phyloP scores from a whole-genome alignment of 2,888 invertebrate genomes.

The Helleia helle region DNA sequence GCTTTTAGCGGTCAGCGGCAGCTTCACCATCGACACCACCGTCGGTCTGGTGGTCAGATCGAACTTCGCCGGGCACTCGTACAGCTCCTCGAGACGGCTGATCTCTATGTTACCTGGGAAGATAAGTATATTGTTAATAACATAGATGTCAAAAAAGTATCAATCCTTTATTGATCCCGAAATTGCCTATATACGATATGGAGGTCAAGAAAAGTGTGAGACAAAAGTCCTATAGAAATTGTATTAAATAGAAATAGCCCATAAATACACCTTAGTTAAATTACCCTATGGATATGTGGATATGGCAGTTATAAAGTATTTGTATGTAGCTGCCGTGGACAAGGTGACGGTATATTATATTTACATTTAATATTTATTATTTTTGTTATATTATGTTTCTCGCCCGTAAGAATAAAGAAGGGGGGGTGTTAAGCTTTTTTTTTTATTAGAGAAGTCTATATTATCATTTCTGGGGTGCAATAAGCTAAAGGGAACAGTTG shows the following conservation, averaged over 20 bases:
- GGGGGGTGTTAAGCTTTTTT: no score
- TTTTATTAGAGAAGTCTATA: not conserved
- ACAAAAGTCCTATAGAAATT: not conserved
- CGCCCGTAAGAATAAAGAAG: no score
- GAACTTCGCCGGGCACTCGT: conserved; percentile 36
- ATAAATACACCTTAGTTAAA: no score
- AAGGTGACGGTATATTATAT: no score
- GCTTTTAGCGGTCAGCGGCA: conserved; percentile 17
- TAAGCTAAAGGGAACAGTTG: not conserved
- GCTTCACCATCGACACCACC: conserved; percentile 28
- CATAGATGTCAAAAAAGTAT: no score
- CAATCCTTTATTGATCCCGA: no score
- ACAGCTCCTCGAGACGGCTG: conserved; percentile 32
- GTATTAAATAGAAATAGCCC: no score
- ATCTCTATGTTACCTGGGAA: conserved; percentile 47
- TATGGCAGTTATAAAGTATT: no score
- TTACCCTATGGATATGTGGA: no score
- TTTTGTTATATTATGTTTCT: no score
- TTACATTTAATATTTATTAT: no score
- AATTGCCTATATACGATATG: not conserved
- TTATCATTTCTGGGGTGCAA: not conserved
- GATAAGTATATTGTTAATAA: not conserved
- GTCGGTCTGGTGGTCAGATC: conserved; percentile 24
- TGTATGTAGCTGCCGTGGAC: no score
- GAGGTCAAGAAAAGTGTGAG: not conserved